Percentiles rank a stretch among this genome's conserved stretches.
phyloP scores from a whole-genome alignment of 2,888 invertebrate genomes.

The Salticus scenicus region DNA sequence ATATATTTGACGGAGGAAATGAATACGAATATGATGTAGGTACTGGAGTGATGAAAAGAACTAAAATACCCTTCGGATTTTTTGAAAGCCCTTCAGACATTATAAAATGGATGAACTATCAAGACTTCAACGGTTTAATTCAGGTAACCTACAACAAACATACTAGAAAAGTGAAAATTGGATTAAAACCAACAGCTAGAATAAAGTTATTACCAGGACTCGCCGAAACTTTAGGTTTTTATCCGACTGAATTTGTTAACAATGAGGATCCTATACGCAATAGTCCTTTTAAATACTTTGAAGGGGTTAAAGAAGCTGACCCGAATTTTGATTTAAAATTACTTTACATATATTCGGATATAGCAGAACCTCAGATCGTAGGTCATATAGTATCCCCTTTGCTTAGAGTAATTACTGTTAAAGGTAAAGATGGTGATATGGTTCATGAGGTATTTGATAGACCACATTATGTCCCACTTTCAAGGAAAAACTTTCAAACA shows the following conservation, averaged over 20 bases:
- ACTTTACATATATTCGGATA: slow-evolving; percentile 72
- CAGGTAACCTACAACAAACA: too few species aligned
- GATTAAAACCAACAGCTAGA: too few species aligned
- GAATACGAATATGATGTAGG: not conserved
- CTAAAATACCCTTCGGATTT: not conserved
- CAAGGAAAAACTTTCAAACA: slow-evolving; percentile 20
- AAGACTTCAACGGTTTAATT: too few species aligned
- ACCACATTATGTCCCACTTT: slow-evolving; percentile 30
- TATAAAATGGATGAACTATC: not conserved
- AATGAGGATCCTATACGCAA: too few species aligned
- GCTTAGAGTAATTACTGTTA: slow-evolving; percentile 72
- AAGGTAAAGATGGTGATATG: slow-evolving; percentile 15
- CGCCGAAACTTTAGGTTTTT: too few species aligned
- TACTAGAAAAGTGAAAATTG: too few species aligned
- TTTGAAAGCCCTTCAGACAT: not conserved
- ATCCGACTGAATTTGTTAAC: too few species aligned
- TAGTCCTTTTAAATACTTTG: too few species aligned
- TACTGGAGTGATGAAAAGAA: not conserved
- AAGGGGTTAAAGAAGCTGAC: too few species aligned
- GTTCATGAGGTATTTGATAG: not conserved
- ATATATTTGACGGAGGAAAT: not conserved
- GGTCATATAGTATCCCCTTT: slow-evolving; percentile 72
- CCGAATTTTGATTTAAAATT: not conserved
- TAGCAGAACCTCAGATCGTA: slow-evolving; percentile 71
- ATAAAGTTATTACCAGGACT: too few species aligned